Evolutionary conservation across 35 echinoderm and acorn worm genomes (phyloP).

Genomic region (Lytechinus variegatus): DNA sequence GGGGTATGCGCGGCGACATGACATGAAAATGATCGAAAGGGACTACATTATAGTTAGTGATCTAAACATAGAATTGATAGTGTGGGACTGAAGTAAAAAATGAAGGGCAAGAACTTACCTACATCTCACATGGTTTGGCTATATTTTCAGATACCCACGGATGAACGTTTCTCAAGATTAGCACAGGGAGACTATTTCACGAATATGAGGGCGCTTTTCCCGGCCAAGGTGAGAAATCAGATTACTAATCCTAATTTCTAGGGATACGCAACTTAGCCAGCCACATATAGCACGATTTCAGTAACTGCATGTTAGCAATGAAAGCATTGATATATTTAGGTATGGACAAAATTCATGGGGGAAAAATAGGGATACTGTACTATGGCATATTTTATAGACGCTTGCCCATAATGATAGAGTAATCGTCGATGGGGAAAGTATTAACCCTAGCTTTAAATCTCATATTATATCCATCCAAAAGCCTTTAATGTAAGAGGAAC

Average conservation of each 20-base stretch:
- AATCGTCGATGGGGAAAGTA: too few relatives aligned
- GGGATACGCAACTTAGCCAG: neutral
- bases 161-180: constrained; percentile 43
- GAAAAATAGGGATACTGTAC: too few relatives aligned
- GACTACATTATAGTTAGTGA: neutral
- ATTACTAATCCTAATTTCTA: constrained; percentile 35
- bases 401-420: too few relatives aligned
- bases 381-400: too few relatives aligned
- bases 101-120: neutral
- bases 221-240: constrained; percentile 48
- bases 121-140: constrained; percentile 51
- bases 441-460: too few relatives aligned
- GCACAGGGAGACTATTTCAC: constrained; percentile 49
- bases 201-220: constrained; percentile 53
- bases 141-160: constrained; percentile 52
- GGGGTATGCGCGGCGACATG: neutral
- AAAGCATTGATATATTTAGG: too few relatives aligned
- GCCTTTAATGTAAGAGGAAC: too few relatives aligned
- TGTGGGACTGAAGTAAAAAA: neutral
- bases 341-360: too few relatives aligned
- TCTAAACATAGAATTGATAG: neutral
- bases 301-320: neutral
- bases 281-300: neutral
- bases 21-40: neutral
- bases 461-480: too few relatives aligned